Conservation (phyloP, 2,888 invertebrate genomes). For the Drosophila paramelanica region DNA sequence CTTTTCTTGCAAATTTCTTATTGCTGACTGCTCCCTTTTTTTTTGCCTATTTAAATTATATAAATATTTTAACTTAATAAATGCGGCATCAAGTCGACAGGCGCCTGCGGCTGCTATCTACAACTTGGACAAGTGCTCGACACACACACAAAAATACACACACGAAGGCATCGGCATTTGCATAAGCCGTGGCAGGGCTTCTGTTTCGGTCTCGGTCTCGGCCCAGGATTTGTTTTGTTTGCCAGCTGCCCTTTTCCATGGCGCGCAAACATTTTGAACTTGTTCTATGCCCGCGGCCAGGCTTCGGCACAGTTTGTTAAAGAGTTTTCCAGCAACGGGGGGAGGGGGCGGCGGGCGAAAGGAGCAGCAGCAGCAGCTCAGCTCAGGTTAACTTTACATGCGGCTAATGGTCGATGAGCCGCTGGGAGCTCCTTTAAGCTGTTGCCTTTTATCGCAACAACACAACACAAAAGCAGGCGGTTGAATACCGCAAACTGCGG, state of each 20-base stretch:
- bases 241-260: slow-evolving; percentile 46
- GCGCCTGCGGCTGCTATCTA: slow-evolving; percentile 41
- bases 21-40: slow-evolving; percentile 16
- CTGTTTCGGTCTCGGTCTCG: not conserved
- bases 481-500: slow-evolving; percentile 41
- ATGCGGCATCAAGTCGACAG: slow-evolving; percentile 56
- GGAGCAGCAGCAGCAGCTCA: slow-evolving; percentile 21
- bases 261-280: slow-evolving; percentile 43
- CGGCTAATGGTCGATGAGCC: slow-evolving; percentile 64
- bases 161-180: slow-evolving; percentile 55
- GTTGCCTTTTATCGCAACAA: slow-evolving; percentile 35
- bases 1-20: slow-evolving; percentile 15
- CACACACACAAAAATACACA: slow-evolving; percentile 26
- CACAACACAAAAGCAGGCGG: slow-evolving; percentile 23
- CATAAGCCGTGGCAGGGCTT: slow-evolving; percentile 59
- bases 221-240: slow-evolving; percentile 38
- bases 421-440: slow-evolving; percentile 50
- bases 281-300: slow-evolving; percentile 30
- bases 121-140: slow-evolving; percentile 51
- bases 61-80: slow-evolving; percentile 78
- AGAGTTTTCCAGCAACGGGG: slow-evolving; percentile 20
- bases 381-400: slow-evolving; percentile 55
- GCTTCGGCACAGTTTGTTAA: slow-evolving; percentile 14
- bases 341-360: not conserved
- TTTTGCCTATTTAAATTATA: slow-evolving; percentile 62